Evolutionary conservation across 2,113 vertebrate species (phyloP), one percentile per base, ranked within the genome.

Genomic region (Esox niger): DNA sequence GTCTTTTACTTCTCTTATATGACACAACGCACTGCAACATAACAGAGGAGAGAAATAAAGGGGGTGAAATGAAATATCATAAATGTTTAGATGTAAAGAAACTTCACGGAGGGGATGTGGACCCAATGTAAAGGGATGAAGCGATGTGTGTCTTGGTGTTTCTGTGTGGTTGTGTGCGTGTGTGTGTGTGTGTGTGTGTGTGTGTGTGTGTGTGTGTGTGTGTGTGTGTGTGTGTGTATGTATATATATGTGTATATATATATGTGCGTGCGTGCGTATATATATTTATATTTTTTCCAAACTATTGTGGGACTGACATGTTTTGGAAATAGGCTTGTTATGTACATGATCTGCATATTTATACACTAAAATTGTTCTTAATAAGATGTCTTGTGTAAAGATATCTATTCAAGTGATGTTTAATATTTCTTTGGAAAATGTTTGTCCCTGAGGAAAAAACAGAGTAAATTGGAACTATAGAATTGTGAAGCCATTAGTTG

Each of bases 31-130:
- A 43, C 55, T 43, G 62, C 52, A 9, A 47, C 70, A 77, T 62
- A 81, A 76, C 62, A 74, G 38, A 46, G 76, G 62, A 75, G 62
- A 66, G 68, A 4, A 78, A 43, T 62, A 67, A 79, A 78, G 26
- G 29, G 6, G 64, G 66, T 55, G 69, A 66, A 66, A 52, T 69
- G 43, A 69, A 61, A 64, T 55, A 57, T 76, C 70, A 73, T 23
- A 35, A 54, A 38, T 0, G 21, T 49, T 57, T 54, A 71, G 73
- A 79, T 65, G 56, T 60, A 67, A 17, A 31, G 25, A 38, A 71
- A 49, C 69, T 66, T 66, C 38, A 62, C 47, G 27, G 35, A 17
- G 63, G 8, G 58, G 43, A 78, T 64, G 70, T 9, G 46, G n/a
- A 47, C 29, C 29, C 26, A 62, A 54, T 26, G 66, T 61, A 43